Conservation (phyloP, 2,797 vertebrate genomes). For the Cynodonichthys magdalenae region DNA sequence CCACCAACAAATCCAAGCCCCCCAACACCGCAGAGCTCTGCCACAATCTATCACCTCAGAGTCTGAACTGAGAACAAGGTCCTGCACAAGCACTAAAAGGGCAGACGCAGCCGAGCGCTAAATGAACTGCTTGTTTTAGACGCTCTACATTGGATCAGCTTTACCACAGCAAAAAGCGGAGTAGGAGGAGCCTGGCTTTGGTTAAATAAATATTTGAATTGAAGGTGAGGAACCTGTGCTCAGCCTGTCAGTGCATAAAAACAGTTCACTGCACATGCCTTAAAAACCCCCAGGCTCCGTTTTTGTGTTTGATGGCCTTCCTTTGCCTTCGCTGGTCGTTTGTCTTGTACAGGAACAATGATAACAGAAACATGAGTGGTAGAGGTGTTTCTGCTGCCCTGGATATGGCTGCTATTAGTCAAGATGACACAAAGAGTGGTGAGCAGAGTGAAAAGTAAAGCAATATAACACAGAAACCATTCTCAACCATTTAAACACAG, state of each 20-base stretch:
- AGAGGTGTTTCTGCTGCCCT: constrained; percentile 27
- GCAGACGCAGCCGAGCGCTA: constrained; percentile 68
- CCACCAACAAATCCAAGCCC: constrained; percentile 12
- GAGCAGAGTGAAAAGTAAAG: constrained; percentile 11
- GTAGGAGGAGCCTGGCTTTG: constrained; percentile 27
- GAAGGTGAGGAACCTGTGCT: constrained; percentile 14
- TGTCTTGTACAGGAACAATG: constrained; percentile 32
- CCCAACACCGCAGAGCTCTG: constrained; percentile 22
- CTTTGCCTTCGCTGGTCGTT: constrained; percentile 34
- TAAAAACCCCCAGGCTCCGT: too few relatives aligned
- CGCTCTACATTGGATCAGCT: constrained; percentile 55
- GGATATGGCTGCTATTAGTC: constrained; percentile 28
- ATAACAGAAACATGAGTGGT: background rate
- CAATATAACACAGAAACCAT: background rate
- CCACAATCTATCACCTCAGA: constrained; percentile 39
- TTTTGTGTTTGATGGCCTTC: constrained; percentile 7
- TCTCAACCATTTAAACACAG: background rate
- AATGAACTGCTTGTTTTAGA: constrained; percentile 77
- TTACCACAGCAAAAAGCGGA: constrained; percentile 48
- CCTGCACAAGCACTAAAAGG: constrained; percentile 52
- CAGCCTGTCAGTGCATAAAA: too few relatives aligned
- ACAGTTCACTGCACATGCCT: too few relatives aligned
- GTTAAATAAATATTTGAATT: constrained; percentile 40
- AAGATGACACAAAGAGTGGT: constrained; percentile 23
- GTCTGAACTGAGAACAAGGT: constrained; percentile 47